phyloP scores from a whole-genome alignment of 2,113 vertebrate genomes.

The Pomatostomus ruficeps region DNA sequence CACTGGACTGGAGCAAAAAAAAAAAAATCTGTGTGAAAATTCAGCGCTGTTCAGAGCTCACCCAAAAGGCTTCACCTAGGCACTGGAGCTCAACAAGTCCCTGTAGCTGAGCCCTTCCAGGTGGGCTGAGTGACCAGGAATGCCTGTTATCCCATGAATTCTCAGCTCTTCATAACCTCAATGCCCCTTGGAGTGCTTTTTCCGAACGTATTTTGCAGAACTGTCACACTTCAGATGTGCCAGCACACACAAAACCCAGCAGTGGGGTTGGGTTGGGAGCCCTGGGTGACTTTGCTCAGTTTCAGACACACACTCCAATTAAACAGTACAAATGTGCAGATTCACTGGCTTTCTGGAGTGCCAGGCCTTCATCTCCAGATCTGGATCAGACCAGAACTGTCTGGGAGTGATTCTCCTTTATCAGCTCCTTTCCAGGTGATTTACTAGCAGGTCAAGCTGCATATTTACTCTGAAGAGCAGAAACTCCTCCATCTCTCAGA shows the following conservation, averaged over 20 bases:
- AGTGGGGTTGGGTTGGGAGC: background rate
- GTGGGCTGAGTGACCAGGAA: background rate
- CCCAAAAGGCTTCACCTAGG: background rate
- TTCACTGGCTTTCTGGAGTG: conserved; percentile 8
- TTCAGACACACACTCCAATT: background rate
- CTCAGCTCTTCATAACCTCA: background rate
- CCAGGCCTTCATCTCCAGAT: background rate
- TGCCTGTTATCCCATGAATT: background rate
- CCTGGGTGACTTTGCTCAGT: background rate
- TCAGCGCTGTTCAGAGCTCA: background rate
- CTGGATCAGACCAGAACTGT: conserved; percentile 28
- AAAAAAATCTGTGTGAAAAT: background rate
- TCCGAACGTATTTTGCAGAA: background rate
- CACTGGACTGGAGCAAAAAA: background rate
- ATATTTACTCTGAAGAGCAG: conserved; percentile 11
- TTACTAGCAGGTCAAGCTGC: background rate
- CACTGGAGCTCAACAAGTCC: background rate
- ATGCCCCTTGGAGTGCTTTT: background rate
- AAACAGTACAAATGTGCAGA: background rate
- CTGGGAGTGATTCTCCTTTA: conserved; percentile 16
- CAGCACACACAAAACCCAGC: background rate
- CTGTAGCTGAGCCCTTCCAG: background rate
- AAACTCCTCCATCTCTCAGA: conserved; percentile 10
- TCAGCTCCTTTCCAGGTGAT: conserved; percentile 32
- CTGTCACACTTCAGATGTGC: background rate